Base-by-base conservation (phyloP, 2,113 vertebrate species). In the Neotragus moschatus region DNA sequence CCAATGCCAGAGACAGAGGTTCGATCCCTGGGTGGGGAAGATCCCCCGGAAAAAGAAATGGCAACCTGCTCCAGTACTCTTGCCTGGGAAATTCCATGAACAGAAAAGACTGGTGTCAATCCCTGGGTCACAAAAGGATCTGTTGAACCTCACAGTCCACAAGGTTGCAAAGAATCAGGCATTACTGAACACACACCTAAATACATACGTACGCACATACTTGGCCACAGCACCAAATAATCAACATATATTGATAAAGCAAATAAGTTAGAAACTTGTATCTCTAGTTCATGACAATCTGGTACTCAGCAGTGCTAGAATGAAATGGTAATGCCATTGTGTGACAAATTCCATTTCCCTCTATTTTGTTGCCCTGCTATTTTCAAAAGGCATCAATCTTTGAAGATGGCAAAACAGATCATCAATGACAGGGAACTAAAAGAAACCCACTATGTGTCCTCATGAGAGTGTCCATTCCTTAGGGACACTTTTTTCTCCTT, bases 211-310 rank as follows among this genome's bases (percentile, higher is more conserved):
- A 25, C 12, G 43, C 70, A 43, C 39, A 75, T 7, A 15, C 36
- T 43, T 0, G 7, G 16, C 53, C 82, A 25, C 0, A 25, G 12
- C n/a, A 66, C 6, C 28, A 73, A 49, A 75, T 4, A 49, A 7
- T 82, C 30, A 82, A 51, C 88, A 19, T 4, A 73, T 70, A 70
- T 39, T 30, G 49, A 23, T 1, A 63, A 63, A 61, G 55, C 51
- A 75, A 85, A 86, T 90, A 55, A 85, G 45, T 95, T 56, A 88
- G 14, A 33, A 73, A 56, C 12, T 1, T 28, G 14, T 63, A 12
- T 33, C 19, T 73, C 19, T n/a, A 39, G 60, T 45, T 95, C 7
- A 28, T 16, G 79, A 3, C 11, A 56, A 55, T 53, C 8, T 47
- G 51, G 77, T 49, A 63, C 92, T 82, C 45, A 79, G 2, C 19